A percentile compares a stretch with the other conserved stretches of the same genome.
phyloP scores from a whole-genome alignment of 2,888 invertebrate species.

The Phytoseiulus persimilis region DNA sequence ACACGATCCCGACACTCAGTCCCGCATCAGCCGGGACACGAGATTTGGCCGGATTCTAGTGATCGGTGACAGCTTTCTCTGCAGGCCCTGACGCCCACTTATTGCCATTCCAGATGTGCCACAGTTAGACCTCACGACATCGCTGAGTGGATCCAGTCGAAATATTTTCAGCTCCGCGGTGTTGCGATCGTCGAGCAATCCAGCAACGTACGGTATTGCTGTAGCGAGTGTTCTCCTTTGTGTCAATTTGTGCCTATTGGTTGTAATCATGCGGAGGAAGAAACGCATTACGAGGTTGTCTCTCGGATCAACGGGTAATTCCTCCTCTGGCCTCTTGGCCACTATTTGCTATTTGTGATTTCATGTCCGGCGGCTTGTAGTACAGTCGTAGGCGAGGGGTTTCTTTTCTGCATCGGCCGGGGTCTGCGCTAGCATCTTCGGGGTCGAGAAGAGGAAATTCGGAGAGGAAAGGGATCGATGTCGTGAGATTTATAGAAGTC shows the following conservation, averaged over 20 bases:
- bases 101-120: constrained; percentile 18
- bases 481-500: too few species aligned
- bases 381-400: too few species aligned
- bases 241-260: constrained; percentile 34
- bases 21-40: not conserved
- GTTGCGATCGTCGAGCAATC: constrained; percentile 7
- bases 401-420: too few species aligned
- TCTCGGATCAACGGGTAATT: not conserved
- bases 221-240: constrained; percentile 28
- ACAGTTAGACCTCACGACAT: constrained; percentile 8
- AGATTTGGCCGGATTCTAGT: not conserved
- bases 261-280: constrained; percentile 7
- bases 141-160: constrained; percentile 8
- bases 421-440: too few species aligned
- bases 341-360: not conserved
- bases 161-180: constrained; percentile 6
- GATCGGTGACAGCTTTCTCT: too few species aligned
- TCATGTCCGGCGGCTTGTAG: not conserved
- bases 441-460: too few species aligned
- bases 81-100: too few species aligned
- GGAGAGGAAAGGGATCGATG: too few species aligned
- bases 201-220: constrained; percentile 7
- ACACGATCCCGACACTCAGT: not conserved
- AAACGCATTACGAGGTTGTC: constrained; percentile 5
- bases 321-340: not conserved